phyloP scores from a whole-genome alignment of 2,113 vertebrate species.

The Sarotherodon lohbergeri region DNA sequence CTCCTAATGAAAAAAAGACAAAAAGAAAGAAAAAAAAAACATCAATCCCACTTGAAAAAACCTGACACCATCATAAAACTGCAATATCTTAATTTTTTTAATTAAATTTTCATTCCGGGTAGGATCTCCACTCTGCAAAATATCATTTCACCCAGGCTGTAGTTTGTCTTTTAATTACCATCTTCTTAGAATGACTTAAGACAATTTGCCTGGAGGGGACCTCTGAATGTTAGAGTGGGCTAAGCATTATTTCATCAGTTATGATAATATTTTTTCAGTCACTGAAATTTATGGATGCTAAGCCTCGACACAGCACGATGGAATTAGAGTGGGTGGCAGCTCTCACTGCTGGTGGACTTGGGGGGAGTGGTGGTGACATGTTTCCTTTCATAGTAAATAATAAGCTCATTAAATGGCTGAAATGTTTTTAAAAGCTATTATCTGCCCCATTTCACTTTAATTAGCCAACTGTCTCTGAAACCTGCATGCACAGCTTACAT shows the following conservation, averaged over 20 bases:
- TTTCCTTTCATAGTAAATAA: constrained; percentile 63
- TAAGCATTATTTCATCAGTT: constrained; percentile 52
- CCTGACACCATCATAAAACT: constrained; percentile 29
- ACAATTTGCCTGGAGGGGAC: constrained; percentile 36
- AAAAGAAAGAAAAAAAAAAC: not conserved
- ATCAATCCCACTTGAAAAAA: constrained; percentile 14
- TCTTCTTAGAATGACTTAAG: constrained; percentile 38
- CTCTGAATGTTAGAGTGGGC: constrained; percentile 18
- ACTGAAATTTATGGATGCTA: constrained; percentile 29
- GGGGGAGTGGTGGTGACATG: constrained; percentile 1
- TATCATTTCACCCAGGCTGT: not conserved
- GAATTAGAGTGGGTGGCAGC: constrained; percentile 4
- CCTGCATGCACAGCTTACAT: constrained; percentile 17
- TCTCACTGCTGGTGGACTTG: not conserved
- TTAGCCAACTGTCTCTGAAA: constrained; percentile 59
- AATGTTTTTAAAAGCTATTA: constrained; percentile 72
- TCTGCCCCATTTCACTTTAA: constrained; percentile 71
- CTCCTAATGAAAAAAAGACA: constrained; percentile 14
- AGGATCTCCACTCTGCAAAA: not conserved
- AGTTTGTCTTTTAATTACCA: constrained; percentile 50
- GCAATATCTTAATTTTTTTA: constrained; percentile 12
- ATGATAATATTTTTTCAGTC: constrained; percentile 48
- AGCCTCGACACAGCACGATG: not conserved
- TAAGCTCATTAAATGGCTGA: constrained; percentile 65
- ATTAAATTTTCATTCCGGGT: constrained; percentile 23